Percentiles rank a stretch among this genome's conserved stretches.
Evolutionary conservation across 2,888 invertebrate species (phyloP).

Genomic region (Stenurella melanura): DNA sequence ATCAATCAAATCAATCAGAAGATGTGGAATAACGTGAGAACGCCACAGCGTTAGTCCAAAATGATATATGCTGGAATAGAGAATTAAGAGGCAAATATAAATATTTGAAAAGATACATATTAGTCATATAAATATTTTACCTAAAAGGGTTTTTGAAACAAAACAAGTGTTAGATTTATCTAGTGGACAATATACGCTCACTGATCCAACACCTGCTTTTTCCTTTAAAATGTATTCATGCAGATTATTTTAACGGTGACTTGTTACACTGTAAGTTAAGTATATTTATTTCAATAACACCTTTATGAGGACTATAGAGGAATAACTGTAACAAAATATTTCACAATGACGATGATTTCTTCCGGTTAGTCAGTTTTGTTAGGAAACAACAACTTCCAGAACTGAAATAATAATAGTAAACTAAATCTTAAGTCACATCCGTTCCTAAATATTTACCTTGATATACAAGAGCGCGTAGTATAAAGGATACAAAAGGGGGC

Average conservation of each 20-base stretch:
- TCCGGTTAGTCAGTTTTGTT: conserved; percentile 24
- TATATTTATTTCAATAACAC: conserved; percentile 2
- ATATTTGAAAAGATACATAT: too few relatives aligned
- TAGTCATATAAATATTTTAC: not conserved
- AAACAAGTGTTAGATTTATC: not conserved
- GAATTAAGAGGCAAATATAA: too few relatives aligned
- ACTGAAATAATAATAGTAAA: conserved; percentile 16
- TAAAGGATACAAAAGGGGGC: not conserved
- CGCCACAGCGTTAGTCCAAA: too few relatives aligned
- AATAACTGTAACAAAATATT: conserved; percentile 18
- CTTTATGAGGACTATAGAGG: not conserved
- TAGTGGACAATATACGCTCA: not conserved
- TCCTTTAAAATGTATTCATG: conserved; percentile 1
- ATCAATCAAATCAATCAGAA: too few relatives aligned
- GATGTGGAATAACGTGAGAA: too few relatives aligned
- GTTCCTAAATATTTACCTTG: conserved; percentile 15
- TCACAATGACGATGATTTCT: conserved; percentile 21
- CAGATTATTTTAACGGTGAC: conserved; percentile 7
- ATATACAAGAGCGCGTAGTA: not conserved
- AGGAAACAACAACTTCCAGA: conserved; percentile 21
- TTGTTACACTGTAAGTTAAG: conserved; percentile 1
- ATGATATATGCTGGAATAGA: too few relatives aligned
- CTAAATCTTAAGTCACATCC: conserved; percentile 22
- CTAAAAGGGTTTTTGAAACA: not conserved
- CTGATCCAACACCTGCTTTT: conserved; percentile 3